Percentiles rank a stretch among this genome's conserved stretches.
Evolutionary conservation across 2,113 vertebrate genomes (phyloP).

Genomic region (Blennius ocellaris): DNA sequence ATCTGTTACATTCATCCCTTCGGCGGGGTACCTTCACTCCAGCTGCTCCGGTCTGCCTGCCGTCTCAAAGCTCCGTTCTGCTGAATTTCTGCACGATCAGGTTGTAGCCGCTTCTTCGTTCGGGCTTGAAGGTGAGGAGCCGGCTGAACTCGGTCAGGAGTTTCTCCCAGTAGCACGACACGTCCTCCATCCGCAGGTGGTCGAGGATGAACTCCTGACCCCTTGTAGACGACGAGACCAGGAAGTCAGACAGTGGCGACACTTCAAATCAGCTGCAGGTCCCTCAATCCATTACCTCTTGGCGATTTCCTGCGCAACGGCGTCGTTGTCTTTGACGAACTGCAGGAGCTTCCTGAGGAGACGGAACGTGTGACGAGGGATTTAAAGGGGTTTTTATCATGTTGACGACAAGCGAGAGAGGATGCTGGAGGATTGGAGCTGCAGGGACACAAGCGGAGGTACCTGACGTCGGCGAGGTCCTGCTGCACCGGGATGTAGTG

Average conservation of each 20-base stretch:
- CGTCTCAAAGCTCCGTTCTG: slow-evolving; percentile 88
- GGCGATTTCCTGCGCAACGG: slow-evolving; percentile 89
- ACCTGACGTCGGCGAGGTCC: slow-evolving; percentile 94
- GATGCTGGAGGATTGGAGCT: too few relatives aligned
- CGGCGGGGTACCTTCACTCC: not conserved
- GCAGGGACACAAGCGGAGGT: slow-evolving; percentile 5
- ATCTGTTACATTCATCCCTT: not conserved
- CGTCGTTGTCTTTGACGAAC: slow-evolving; percentile 94
- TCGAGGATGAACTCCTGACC: slow-evolving; percentile 90
- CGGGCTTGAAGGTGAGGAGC: slow-evolving; percentile 89
- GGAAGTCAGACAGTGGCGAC: too few relatives aligned
- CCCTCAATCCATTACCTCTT: slow-evolving; percentile 80
- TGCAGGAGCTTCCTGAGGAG: slow-evolving; percentile 89
- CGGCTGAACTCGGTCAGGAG: slow-evolving; percentile 89
- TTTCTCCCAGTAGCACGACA: slow-evolving; percentile 94
- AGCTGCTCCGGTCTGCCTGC: not conserved
- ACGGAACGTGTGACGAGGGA: slow-evolving; percentile 1
- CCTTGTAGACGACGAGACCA: slow-evolving; percentile 75
- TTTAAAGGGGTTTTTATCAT: too few relatives aligned
- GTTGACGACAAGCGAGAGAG: too few relatives aligned
- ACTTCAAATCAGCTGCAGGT: not conserved
- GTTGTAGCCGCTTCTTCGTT: slow-evolving; percentile 82
- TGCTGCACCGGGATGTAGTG: slow-evolving; percentile 94
- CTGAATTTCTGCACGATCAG: slow-evolving; percentile 81
- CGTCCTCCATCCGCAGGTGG: slow-evolving; percentile 91